These are phyloP conservation scores for Dendrolimus punctatus DNA, from an alignment of 1,140 invertebrate genomes.

Conservation along the genomic window DNA sequence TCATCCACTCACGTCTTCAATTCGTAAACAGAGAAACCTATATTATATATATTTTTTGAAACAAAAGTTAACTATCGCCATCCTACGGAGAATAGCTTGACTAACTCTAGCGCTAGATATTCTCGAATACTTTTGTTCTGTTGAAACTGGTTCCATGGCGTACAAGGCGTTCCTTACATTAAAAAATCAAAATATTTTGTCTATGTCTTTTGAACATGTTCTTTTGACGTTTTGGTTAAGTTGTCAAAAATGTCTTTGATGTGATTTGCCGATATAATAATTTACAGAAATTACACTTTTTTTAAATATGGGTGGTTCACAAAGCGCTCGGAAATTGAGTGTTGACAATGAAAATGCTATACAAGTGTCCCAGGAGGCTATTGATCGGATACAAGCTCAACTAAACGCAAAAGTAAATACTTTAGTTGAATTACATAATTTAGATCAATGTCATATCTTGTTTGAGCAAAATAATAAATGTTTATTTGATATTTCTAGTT, in stretches of 20 bases:
- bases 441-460: slow-evolving; percentile 57
- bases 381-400: slow-evolving; percentile 60
- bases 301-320: slow-evolving; percentile 60
- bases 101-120: too few species aligned
- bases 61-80: too few species aligned
- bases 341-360: slow-evolving; percentile 63
- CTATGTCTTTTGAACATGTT: not conserved
- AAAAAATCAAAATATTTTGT: too few species aligned
- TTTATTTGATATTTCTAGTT: slow-evolving; percentile 5
- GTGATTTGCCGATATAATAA: slow-evolving; percentile 53
- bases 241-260: slow-evolving; percentile 62
- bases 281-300: slow-evolving; percentile 38
- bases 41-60: too few species aligned
- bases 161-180: too few species aligned
- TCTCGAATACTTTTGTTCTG: too few species aligned
- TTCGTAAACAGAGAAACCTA: too few species aligned
- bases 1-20: too few species aligned
- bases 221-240: slow-evolving; percentile 2
- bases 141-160: too few species aligned
- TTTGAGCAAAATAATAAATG: slow-evolving; percentile 30
- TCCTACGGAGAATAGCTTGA: too few species aligned
- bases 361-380: slow-evolving; percentile 59
- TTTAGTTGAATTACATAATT: slow-evolving; percentile 63
- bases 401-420: slow-evolving; percentile 54
- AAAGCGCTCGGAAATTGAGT: slow-evolving; percentile 60